Evolutionary conservation across 2,797 vertebrate genomes (phyloP).

Genomic region (Rhodeus uyekii): DNA sequence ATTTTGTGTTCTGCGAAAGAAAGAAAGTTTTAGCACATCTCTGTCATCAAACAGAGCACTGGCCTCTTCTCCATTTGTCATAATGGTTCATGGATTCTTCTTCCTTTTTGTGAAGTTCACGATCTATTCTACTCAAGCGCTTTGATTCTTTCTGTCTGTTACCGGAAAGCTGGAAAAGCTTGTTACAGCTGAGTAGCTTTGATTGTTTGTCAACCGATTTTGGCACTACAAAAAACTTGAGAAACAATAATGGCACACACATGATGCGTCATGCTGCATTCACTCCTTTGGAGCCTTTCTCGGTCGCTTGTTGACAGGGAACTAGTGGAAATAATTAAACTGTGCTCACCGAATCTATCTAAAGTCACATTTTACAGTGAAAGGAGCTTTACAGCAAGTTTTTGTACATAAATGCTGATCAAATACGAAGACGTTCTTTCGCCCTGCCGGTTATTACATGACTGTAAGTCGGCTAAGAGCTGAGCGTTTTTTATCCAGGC

Average conservation of each 20-base stretch:
- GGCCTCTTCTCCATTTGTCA: conserved; percentile 30
- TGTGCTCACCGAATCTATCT: conserved; percentile 3
- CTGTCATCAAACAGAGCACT: conserved; percentile 9
- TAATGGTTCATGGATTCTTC: conserved; percentile 42
- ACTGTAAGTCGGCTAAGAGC: conserved; percentile 17
- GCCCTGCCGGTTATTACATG: background rate
- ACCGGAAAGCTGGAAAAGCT: conserved; percentile 19
- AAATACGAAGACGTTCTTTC: conserved; percentile 3
- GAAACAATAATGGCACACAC: conserved; percentile 19
- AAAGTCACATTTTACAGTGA: conserved; percentile 23
- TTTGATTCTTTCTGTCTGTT: conserved; percentile 40
- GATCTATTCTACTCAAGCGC: conserved; percentile 4
- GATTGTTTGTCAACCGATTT: conserved; percentile 24
- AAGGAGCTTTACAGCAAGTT: background rate
- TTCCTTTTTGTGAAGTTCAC: conserved; percentile 11
- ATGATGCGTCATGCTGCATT: conserved; percentile 23
- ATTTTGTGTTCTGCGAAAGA: background rate
- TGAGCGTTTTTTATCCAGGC: conserved; percentile 32
- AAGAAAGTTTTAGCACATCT: background rate
- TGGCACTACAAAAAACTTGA: conserved; percentile 15
- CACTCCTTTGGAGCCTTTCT: background rate
- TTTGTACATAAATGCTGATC: background rate
- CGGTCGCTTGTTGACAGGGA: background rate
- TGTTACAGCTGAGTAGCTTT: conserved; percentile 27
- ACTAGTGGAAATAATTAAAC: conserved; percentile 21